These are phyloP conservation scores for Acanthurus leucopareius DNA, from an alignment of 2,797 vertebrate genomes.

Conservation along the genomic window DNA sequence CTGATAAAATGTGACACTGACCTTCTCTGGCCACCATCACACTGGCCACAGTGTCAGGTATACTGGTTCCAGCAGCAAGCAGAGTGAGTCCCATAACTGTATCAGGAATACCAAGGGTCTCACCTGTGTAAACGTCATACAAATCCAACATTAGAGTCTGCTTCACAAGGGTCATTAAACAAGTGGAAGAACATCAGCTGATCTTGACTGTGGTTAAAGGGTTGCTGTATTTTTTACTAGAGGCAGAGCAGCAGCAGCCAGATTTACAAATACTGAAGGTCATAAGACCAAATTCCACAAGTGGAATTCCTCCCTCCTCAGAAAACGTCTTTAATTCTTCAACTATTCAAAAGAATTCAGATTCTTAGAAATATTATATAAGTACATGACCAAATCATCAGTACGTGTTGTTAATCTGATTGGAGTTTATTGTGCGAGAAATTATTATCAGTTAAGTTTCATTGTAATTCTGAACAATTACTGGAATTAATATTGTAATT, in stretches of 20 bases:
- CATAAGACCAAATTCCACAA: not conserved
- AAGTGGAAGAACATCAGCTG: not conserved
- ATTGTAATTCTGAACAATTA: no score
- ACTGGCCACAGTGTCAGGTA: conserved; percentile 96
- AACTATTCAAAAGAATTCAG: no score
- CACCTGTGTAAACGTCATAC: conserved; percentile 83
- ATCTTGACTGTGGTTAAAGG: not conserved
- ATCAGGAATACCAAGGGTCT: conserved; percentile 94
- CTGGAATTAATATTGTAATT: no score
- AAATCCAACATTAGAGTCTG: conserved; percentile 7
- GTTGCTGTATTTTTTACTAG: conserved; percentile 13
- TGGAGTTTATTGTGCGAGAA: not conserved
- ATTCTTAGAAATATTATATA: not conserved
- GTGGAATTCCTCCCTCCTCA: not conserved
- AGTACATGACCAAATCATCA: not conserved
- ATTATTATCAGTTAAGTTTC: not conserved
- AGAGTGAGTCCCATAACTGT: conserved; percentile 98
- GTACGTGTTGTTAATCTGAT: not conserved
- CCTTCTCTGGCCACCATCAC: conserved; percentile 97
- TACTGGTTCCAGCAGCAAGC: conserved; percentile 96
- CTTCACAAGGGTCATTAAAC: not conserved
- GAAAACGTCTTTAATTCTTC: no score
- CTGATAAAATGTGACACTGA: conserved; percentile 65
- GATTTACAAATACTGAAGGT: conserved; percentile 23
- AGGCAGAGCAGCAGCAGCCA: not conserved